Conservation (phyloP, 2,888 invertebrate genomes). For the Ariolimax columbianus region DNA sequence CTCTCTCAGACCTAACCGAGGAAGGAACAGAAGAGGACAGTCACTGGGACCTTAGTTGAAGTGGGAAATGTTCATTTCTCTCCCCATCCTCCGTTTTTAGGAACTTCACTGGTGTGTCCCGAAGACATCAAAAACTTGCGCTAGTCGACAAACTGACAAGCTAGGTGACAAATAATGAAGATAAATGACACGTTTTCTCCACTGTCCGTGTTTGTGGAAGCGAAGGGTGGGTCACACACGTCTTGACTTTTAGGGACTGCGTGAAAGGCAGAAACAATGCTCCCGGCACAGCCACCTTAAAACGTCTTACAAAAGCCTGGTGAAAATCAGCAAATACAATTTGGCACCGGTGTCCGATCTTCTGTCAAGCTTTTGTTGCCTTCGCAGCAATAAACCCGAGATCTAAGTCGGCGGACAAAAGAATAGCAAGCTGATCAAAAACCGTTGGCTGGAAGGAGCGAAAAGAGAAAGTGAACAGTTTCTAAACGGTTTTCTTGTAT, state of each 20-base stretch:
- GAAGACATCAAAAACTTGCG: conserved; percentile 52
- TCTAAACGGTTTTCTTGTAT: conserved; percentile 43
- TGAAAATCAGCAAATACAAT: conserved; percentile 59
- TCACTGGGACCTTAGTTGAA: conserved; percentile 22
- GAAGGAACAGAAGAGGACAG: conserved; percentile 29
- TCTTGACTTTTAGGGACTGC: conserved; percentile 52
- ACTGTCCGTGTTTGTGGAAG: conserved; percentile 55
- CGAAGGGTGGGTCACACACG: conserved; percentile 53
- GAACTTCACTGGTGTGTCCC: conserved; percentile 50
- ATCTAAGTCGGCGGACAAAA: conserved; percentile 56
- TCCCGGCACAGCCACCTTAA: conserved; percentile 53
- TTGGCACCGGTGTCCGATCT: conserved; percentile 55
- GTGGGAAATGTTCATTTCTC: conserved; percentile 46
- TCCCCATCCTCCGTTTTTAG: conserved; percentile 41
- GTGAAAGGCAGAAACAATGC: conserved; percentile 53
- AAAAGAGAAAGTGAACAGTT: conserved; percentile 45
- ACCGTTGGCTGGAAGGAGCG: conserved; percentile 50
- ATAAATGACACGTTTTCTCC: conserved; percentile 57
- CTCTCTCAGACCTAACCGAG: conserved; percentile 23
- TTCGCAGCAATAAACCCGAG: conserved; percentile 57
- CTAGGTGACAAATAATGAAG: conserved; percentile 61
- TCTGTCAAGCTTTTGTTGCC: conserved; percentile 57
- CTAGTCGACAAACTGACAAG: conserved; percentile 57
- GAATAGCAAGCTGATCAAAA: conserved; percentile 56
- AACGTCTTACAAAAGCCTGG: conserved; percentile 54